Base-by-base conservation (phyloP, 2,113 vertebrate species). In the Ochotona curzoniae region DNA sequence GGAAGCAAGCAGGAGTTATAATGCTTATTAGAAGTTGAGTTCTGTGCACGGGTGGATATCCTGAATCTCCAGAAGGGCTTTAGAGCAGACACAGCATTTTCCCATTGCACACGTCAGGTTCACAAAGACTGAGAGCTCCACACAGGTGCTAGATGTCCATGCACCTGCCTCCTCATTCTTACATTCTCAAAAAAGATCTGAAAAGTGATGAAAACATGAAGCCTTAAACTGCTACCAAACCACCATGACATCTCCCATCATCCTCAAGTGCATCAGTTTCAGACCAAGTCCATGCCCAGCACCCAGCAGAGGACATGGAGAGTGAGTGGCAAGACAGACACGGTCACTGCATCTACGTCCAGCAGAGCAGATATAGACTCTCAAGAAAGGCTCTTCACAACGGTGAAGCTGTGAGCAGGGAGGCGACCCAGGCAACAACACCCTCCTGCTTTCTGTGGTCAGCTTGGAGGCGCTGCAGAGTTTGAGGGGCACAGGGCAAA, bases 11-110 rank as follows among this genome's bases (percentile, higher is more conserved):
- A 47, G 91, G 74, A 87, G 84, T 28, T 75, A 35, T 85, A 66
- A 78, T 49, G 63, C 73, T 88, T 89, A 84, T 21, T 44, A 70
- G 79, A 85, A 90, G n/a, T 8, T 82, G 30, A 85, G 51, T 61
- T 74, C 49, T 28, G 35, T 11, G 4, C 20, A 1, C 11, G 26
- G 38, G 32, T 20, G 13, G 21, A 51, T 14, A 14, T 32, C 14
- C 69, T 60, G 83, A 61, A 67, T 84, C 75, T 32, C 5, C 8
- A 5, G 69, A 20, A 2, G 47, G 80, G 28, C 25, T 73, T 21
- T 3, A 26, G 80, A 71, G n/a, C 51, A 38, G 51, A 21, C 26
- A 4, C 8, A 30, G 10, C 4, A 21, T 60, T 30, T 71, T 23
- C 28, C 38, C 9, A 1, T 25, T 23, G 47, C 35, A 30, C 15